A percentile compares a stretch with the other conserved stretches of the same genome.
phyloP scores from a whole-genome alignment of 2,797 vertebrate species.

The Pseudotriccus pelzelni region DNA sequence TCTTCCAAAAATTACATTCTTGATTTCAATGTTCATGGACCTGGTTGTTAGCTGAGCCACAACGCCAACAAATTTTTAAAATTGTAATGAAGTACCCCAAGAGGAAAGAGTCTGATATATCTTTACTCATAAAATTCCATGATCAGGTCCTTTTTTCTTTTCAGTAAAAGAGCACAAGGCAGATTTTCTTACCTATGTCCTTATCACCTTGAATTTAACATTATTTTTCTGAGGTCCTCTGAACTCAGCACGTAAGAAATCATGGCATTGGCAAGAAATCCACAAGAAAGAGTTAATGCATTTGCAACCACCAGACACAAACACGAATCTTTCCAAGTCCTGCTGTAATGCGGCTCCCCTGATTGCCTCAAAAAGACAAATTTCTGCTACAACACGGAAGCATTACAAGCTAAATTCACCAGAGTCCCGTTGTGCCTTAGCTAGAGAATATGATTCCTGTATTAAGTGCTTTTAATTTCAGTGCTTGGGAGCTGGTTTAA shows the following conservation, averaged over 20 bases:
- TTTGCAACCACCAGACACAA: neutral
- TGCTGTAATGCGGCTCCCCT: conserved; percentile 63
- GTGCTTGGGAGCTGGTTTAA: conserved; percentile 58
- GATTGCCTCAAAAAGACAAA: conserved; percentile 65
- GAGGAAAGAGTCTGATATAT: neutral
- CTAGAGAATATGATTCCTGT: conserved; percentile 64
- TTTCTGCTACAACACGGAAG: conserved; percentile 50
- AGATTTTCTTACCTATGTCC: neutral
- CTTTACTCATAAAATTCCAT: neutral
- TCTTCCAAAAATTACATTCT: neutral
- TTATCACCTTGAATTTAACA: neutral
- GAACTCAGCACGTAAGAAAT: neutral
- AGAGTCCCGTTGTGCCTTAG: conserved; percentile 53
- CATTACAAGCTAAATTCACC: conserved; percentile 65
- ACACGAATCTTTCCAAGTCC: conserved; percentile 32
- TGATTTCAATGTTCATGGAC: neutral
- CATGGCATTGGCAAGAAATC: neutral
- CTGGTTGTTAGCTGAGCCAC: neutral
- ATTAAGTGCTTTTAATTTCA: conserved; percentile 71
- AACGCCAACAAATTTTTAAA: neutral
- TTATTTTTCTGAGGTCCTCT: neutral
- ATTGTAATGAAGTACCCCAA: neutral
- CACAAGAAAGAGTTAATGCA: conserved; percentile 50
- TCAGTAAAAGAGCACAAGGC: neutral
- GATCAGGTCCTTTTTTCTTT: neutral